Base-by-base conservation (phyloP, 23 tunicate species). In the Halocynthia roretzi region DNA sequence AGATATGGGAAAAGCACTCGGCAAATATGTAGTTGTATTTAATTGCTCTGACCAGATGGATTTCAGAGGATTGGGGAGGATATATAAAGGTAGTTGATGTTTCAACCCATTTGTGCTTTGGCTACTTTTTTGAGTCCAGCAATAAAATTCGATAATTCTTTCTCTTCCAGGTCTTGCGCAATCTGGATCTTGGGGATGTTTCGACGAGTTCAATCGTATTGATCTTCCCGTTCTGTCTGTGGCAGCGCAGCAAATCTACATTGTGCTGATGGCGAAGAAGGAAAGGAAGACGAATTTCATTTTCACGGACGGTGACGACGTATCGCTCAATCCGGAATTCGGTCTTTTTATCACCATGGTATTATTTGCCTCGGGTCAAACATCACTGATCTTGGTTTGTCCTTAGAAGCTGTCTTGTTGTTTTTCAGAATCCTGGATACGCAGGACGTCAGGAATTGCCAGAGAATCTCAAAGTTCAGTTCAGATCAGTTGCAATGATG, bases 31-130 rank as follows among this genome's bases (percentile, higher is more conserved):
- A 11, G 99, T 94, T 44, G 99, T 94, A 65, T 94, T 94, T 61
- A 94, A 94, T 60, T 94, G 99, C 84, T 94, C 99, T 7, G 99
- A 94, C 82, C 99, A 94, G 61, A 94, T 94, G 99, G 99, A 94
- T 63, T 94, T 94, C 79, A 63, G 99, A 67, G 99, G 99, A 7
- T 74, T 94, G 12, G 99, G 99, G 7, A 68, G 99, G 22, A 94
- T 94, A 31, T 94, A 94, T 84, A 94, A 94, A 81, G 99, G 98
- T 86, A 63, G 2, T 54, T 21, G 44, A 31, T 31, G 44, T 31
- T 31, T 31, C 44, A 31, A 22, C 11, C 65, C 19, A 11, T 67
- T 9, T 67, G 14, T 11, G 17, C 9, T 67, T 10, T 67, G 20
- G 18, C 14, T 9, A 67, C 17, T 21, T n/a, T 11, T 67, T 10